Percentiles rank a stretch among this genome's conserved stretches.
Conservation (phyloP, 2,888 invertebrate species). For the Meta bourneti region DNA sequence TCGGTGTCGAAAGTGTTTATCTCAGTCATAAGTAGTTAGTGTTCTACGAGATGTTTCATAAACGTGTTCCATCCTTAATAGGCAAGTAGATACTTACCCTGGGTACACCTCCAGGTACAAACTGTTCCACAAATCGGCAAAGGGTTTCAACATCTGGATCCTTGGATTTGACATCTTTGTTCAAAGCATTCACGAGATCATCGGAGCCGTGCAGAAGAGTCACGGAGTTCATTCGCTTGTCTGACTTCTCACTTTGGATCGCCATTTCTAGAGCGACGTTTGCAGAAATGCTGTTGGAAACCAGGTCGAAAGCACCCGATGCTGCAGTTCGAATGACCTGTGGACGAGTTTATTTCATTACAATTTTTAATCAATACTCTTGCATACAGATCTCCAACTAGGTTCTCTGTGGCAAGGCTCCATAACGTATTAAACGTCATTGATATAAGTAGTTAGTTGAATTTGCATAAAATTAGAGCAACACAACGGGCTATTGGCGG, state of each 20-base stretch:
- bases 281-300: slow-evolving; percentile 97
- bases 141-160: not conserved
- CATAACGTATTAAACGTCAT: not conserved
- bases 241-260: slow-evolving; percentile 86
- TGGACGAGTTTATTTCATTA: not conserved
- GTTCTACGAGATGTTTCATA: no score
- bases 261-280: slow-evolving; percentile 97
- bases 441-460: not conserved
- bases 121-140: slow-evolving; percentile 14
- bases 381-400: not conserved
- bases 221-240: slow-evolving; percentile 83
- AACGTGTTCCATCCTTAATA: no score
- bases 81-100: not conserved
- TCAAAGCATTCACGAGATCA: not conserved
- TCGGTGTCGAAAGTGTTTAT: no score
- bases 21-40: no score
- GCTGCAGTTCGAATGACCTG: slow-evolving; percentile 8
- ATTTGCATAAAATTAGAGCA: not conserved
- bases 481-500: not conserved
- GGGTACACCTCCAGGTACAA: not conserved
- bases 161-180: not conserved
- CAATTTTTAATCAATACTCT: not conserved
- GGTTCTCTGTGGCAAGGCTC: not conserved
- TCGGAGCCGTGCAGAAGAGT: slow-evolving; percentile 90
- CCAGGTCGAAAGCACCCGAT: slow-evolving; percentile 84